A percentile compares a stretch with the other conserved stretches of the same genome.
These are phyloP conservation scores for Forbesichthys papilliferus DNA, from an alignment of 2,113 vertebrate genomes.

Conservation along the genomic window DNA sequence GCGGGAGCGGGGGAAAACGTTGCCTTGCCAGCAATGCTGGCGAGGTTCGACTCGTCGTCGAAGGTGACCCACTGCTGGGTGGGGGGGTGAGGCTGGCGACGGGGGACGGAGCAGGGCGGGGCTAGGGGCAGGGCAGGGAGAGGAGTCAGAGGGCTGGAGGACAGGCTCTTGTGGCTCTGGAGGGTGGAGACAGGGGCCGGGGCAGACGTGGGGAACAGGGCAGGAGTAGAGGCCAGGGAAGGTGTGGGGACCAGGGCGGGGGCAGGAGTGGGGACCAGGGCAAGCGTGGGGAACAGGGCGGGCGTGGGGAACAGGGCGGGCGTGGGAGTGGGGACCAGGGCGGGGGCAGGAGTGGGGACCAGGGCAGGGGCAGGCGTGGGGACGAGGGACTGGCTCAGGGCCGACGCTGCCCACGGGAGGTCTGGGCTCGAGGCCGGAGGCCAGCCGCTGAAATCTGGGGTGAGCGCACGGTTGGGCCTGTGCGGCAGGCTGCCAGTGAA, in stretches of 20 bases:
- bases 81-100: slow-evolving; percentile 45
- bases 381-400: slow-evolving; percentile 54
- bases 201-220: neutral
- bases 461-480: slow-evolving; percentile 55
- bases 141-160: slow-evolving; percentile 21
- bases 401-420: slow-evolving; percentile 53
- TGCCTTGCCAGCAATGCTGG: slow-evolving; percentile 20
- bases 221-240: slow-evolving; percentile 38
- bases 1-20: slow-evolving; percentile 22
- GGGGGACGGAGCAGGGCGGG: slow-evolving; percentile 43
- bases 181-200: slow-evolving; percentile 19
- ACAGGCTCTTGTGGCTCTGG: slow-evolving; percentile 35
- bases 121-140: slow-evolving; percentile 49
- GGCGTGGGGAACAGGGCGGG: slow-evolving; percentile 17
- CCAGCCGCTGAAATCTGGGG: slow-evolving; percentile 63
- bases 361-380: slow-evolving; percentile 41
- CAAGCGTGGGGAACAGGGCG: too few relatives aligned
- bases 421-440: slow-evolving; percentile 36
- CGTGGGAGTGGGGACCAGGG: slow-evolving; percentile 33
- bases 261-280: slow-evolving; percentile 13
- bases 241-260: slow-evolving; percentile 42
- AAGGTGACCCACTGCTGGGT: slow-evolving; percentile 89
- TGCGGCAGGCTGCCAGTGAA: slow-evolving; percentile 73
- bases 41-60: slow-evolving; percentile 66
- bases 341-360: slow-evolving; percentile 8